phyloP scores from a whole-genome alignment of 2,888 invertebrate species.

The Orthosia gracilis region DNA sequence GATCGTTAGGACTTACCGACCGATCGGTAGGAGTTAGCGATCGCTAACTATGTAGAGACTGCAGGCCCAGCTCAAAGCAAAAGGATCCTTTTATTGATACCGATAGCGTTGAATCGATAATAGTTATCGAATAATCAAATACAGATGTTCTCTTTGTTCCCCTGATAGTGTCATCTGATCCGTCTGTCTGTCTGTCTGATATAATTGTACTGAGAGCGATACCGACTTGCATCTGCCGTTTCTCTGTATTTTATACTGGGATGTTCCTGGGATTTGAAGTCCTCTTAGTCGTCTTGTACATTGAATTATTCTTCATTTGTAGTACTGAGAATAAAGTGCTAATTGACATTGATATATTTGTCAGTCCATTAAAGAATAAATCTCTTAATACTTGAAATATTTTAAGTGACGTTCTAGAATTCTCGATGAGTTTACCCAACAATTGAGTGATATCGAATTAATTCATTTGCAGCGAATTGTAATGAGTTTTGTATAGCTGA shows the following conservation, averaged over 20 bases:
- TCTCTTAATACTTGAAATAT: conserved; percentile 6
- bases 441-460: conserved; percentile 8
- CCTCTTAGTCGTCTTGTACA: conserved; percentile 4
- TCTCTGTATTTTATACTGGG: conserved; percentile 5
- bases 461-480: conserved; percentile 27
- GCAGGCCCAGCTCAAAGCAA: conserved; percentile 25
- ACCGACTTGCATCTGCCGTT: conserved; percentile 10
- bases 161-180: conserved; percentile 43
- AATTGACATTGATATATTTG: conserved; percentile 21
- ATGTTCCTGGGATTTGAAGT: conserved; percentile 3
- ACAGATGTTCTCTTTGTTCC: conserved; percentile 43
- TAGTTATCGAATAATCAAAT: conserved; percentile 43
- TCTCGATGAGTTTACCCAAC: conserved; percentile 28
- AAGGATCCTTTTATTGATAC: conserved; percentile 27
- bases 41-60: too few species aligned
- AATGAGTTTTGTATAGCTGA: conserved; percentile 26
- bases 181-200: conserved; percentile 25
- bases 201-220: conserved; percentile 28
- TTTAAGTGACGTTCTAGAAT: background rate
- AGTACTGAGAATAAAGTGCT: background rate
- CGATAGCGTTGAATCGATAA: conserved; percentile 34
- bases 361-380: conserved; percentile 5
- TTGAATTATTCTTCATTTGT: conserved; percentile 6
- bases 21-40: too few species aligned
- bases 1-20: too few species aligned